Conservation (phyloP, 2,888 invertebrate genomes). For the Anoncus sp. region DNA sequence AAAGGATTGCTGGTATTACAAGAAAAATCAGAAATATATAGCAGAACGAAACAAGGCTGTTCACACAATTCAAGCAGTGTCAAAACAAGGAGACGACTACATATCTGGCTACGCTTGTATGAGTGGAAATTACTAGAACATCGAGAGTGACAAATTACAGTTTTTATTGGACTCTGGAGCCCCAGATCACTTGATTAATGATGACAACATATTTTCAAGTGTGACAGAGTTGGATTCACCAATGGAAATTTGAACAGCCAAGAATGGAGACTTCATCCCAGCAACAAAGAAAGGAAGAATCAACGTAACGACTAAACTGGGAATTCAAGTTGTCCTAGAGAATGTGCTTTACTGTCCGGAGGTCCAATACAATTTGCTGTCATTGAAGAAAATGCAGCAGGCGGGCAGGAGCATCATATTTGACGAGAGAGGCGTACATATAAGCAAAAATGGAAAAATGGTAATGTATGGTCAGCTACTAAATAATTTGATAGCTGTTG, state of each 20-base stretch:
- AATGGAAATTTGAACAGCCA: background rate
- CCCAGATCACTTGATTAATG: slow-evolving; percentile 21
- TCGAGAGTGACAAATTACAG: slow-evolving; percentile 6
- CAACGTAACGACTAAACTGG: slow-evolving; percentile 68
- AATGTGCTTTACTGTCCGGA: slow-evolving; percentile 73
- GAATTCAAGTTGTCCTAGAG: slow-evolving; percentile 58
- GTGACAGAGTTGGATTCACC: background rate
- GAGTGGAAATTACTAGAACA: slow-evolving; percentile 12
- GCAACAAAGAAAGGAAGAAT: slow-evolving; percentile 73
- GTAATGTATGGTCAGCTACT: slow-evolving; percentile 69
- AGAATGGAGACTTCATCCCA: slow-evolving; percentile 64
- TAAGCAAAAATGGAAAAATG: slow-evolving; percentile 63
- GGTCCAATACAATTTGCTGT: slow-evolving; percentile 73
- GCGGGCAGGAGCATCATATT: slow-evolving; percentile 73
- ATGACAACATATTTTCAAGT: background rate
- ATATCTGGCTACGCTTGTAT: slow-evolving; percentile 31
- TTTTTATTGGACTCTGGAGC: slow-evolving; percentile 44
- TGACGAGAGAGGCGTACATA: slow-evolving; percentile 69
- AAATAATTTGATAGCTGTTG: slow-evolving; percentile 64
- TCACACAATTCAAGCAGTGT: background rate
- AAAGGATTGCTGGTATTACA: slow-evolving; percentile 29
- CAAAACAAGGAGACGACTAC: background rate
- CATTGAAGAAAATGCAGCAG: slow-evolving; percentile 71
- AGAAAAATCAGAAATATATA: slow-evolving; percentile 25
- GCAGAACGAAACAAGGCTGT: slow-evolving; percentile 4